These are phyloP conservation scores for Siderastrea siderea DNA, from an alignment of 92 coral and sea anemone genomes.

Conservation along the genomic window DNA sequence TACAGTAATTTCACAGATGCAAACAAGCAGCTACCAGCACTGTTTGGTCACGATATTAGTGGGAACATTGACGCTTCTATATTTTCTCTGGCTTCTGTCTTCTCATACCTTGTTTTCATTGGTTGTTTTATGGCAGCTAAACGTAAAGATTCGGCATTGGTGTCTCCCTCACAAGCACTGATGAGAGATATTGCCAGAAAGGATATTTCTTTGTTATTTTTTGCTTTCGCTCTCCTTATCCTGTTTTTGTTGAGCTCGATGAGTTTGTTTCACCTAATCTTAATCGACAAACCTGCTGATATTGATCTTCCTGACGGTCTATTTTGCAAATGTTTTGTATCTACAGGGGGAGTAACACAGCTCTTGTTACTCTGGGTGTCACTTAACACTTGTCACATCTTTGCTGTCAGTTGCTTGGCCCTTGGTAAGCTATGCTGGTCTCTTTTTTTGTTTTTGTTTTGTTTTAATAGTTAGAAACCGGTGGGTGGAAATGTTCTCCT, in stretches of 20 bases:
- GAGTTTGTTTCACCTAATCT: constrained; percentile 47
- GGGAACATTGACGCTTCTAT: constrained; percentile 35
- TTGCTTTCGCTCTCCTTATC: constrained; percentile 20
- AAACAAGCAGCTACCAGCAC: not conserved
- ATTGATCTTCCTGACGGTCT: constrained; percentile 47
- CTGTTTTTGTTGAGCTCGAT: constrained; percentile 41
- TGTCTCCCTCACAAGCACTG: constrained; percentile 52
- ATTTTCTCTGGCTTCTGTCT: constrained; percentile 60
- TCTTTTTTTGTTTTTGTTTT: not conserved
- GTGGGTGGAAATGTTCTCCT: not conserved
- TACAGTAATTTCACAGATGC: constrained; percentile 64
- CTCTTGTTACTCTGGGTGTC: constrained; percentile 76
- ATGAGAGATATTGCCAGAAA: constrained; percentile 45
- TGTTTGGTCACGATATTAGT: no score
- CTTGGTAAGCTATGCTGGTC: constrained; percentile 39
- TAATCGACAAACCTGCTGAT: constrained; percentile 2
- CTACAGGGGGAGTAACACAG: constrained; percentile 71
- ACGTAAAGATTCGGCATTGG: constrained; percentile 37
- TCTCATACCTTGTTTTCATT: no score
- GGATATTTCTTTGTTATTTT: constrained; percentile 38
- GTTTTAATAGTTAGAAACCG: no score
- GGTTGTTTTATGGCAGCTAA: constrained; percentile 10
- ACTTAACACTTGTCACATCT: constrained; percentile 73
- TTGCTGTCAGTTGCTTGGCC: constrained; percentile 65
- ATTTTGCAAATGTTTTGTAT: constrained; percentile 58